Conservation (phyloP, 2,113 vertebrate species). For the Toxotes chatareus region DNA sequence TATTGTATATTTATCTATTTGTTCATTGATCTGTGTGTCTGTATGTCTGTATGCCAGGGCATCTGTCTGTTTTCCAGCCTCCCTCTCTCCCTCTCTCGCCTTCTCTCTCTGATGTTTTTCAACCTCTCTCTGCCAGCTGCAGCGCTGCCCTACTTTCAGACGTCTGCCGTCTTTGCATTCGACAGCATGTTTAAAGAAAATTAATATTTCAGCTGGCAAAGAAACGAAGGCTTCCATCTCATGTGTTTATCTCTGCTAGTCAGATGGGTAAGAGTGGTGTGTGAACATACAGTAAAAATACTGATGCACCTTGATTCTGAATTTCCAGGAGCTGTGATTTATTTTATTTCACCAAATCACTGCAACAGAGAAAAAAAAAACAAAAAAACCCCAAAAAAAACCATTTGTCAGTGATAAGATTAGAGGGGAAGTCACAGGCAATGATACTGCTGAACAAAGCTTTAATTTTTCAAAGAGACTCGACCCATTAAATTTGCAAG, state of each 20-base stretch:
- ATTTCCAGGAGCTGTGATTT: not conserved
- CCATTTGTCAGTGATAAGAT: slow-evolving; percentile 38
- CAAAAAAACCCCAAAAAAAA: not conserved
- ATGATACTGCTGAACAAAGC: slow-evolving; percentile 70
- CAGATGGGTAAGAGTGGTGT: not conserved
- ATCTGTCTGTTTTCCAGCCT: slow-evolving; percentile 1
- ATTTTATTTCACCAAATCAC: slow-evolving; percentile 16
- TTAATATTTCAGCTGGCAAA: slow-evolving; percentile 71
- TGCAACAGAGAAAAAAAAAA: not conserved
- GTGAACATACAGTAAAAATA: not conserved
- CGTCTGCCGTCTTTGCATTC: slow-evolving; percentile 63
- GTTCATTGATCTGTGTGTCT: not conserved
- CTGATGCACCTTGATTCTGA: not conserved
- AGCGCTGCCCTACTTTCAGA: slow-evolving; percentile 71
- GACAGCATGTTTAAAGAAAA: slow-evolving; percentile 74
- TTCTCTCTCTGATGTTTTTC: slow-evolving; percentile 6
- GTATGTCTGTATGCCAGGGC: not conserved
- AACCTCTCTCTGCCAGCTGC: slow-evolving; percentile 28
- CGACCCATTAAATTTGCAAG: slow-evolving; percentile 76
- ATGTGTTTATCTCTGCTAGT: slow-evolving; percentile 48
- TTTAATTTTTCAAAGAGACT: slow-evolving; percentile 69
- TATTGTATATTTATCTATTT: not conserved
- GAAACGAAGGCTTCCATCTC: slow-evolving; percentile 49
- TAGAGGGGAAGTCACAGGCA: slow-evolving; percentile 39
- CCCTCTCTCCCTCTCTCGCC: slow-evolving; percentile 22